Conservation (phyloP, 2,888 invertebrate species). For the Sericinus montela region DNA sequence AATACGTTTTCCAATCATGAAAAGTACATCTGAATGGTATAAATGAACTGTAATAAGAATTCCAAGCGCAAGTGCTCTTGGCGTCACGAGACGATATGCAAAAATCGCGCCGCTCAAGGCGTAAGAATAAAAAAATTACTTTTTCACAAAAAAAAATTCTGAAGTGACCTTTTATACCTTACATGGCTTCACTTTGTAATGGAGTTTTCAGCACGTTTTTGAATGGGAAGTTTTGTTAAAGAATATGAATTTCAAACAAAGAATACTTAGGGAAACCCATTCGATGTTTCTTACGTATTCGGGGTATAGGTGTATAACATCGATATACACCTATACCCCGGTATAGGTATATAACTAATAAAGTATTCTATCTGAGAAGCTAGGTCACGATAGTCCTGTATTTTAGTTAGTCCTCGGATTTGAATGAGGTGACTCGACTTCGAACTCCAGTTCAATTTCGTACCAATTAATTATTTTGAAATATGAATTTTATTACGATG, state of each 20-base stretch:
- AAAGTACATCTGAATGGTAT: not conserved
- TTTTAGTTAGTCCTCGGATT: too few relatives aligned
- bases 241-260: slow-evolving; percentile 4
- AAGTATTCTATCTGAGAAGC: too few relatives aligned
- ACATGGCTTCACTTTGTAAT: slow-evolving; percentile 14
- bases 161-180: slow-evolving; percentile 24
- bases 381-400: too few relatives aligned
- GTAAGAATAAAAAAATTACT: slow-evolving; percentile 18
- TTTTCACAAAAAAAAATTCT: slow-evolving; percentile 14
- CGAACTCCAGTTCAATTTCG: too few relatives aligned
- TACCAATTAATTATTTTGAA: too few relatives aligned
- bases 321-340: too few relatives aligned
- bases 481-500: too few relatives aligned
- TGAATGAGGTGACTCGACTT: too few relatives aligned
- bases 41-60: not conserved
- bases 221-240: slow-evolving; percentile 5
- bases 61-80: slow-evolving; percentile 15
- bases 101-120: not conserved
- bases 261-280: not conserved
- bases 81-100: not conserved
- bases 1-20: not conserved
- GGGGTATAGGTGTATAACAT: too few relatives aligned
- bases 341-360: too few relatives aligned
- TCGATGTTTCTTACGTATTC: not conserved
- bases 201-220: slow-evolving; percentile 12